Base-by-base conservation (phyloP, 1,140 invertebrate genomes). In the Drosophila persimilis region DNA sequence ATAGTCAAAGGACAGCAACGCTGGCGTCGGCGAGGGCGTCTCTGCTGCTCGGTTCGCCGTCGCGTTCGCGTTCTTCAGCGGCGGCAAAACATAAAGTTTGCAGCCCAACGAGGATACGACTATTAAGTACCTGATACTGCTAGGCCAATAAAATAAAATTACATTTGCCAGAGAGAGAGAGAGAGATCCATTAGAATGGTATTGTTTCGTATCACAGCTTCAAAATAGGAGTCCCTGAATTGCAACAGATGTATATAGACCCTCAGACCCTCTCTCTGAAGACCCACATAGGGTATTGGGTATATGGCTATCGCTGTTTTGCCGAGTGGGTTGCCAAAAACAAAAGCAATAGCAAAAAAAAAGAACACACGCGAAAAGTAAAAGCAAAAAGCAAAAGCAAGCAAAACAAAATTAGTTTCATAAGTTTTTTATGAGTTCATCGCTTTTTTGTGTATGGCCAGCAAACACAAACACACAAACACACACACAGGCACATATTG, bases 341-440 rank as follows among this genome's bases (percentile, higher is more conserved):
- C 76, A 78, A 66, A 67, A 57, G 45, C 74, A 75, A 47, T 13
- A 45, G 50, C 29, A 60, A 72, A 53, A 80, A 71, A 31, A 65
- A 57, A 53, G 56, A 83, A 43, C 48, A 62, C 55, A 63, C 70
- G 77, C 65, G 62, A 76, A 80, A 85, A 80, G 80, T 80, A 84
- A 84, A 84, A 69, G 66, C 80, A 85, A 80, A 75, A 80, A 80
- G 73, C 80, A 86, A 86, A 86, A 66, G 59, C 81, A 86, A 85
- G 81, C 81, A 86, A 86, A 86, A 86, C 83, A 81, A 86, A 86
- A 86, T 86, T 86, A 86, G 83, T 86, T 86, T 88, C 83, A 86
- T 86, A 86, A 86, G 83, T 86, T 86, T 86, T 86, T 86, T 86
- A 86, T 86, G 83, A 88, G 83, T 86, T 86, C 83, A 86, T 86